Base-by-base conservation (phyloP, 2,113 vertebrate species). In the Struthidea cinerea region DNA sequence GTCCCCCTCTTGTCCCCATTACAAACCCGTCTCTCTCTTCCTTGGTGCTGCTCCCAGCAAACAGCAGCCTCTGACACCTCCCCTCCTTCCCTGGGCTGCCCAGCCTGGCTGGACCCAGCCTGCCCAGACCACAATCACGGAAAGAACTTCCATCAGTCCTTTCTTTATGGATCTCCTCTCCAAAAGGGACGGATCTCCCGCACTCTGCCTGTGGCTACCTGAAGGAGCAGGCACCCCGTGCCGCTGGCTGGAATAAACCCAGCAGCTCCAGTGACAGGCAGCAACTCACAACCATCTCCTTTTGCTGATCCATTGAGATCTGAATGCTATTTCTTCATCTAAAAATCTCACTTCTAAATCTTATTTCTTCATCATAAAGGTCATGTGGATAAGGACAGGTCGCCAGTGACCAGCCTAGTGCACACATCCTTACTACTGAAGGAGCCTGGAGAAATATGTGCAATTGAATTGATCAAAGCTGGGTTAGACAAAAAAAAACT, bases 401-500 rank as follows among this genome's bases (percentile, higher is more conserved):
- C 1, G 13, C 63, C 79, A 86, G 35, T 0, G 0, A 46, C 55
- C 60, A 86, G 55, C 55, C 30, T 18, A 27, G 52, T 9, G 2
- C 39, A 47, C 24, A 41, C 30, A 39, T 9, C 46, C 70, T 80
- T 57, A 17, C 79, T 19, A 6, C 2, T 4, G 42, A 61, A 55
- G 44, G 53, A 89, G 78, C 78, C 55, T 60, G 64, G 64, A 93
- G 64, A 88, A 86, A 90, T 84, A n/a, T 84, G 64, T 86, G 85
- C 64, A 78, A 71, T 70, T 88, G 79, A 78, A 75, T 93, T 91
- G 53, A 95, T 93, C 91, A 96, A 91, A 95, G 84, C 63, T 32
- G 42, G 64, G 86, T 92, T 77, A 95, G 88, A 93, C 84, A 96
- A 84, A 96, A 75, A 96, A 93, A 92, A 93, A 52, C 8, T 1